phyloP scores from a whole-genome alignment of 2,888 invertebrate species.

The Pantelozetes paolii region DNA sequence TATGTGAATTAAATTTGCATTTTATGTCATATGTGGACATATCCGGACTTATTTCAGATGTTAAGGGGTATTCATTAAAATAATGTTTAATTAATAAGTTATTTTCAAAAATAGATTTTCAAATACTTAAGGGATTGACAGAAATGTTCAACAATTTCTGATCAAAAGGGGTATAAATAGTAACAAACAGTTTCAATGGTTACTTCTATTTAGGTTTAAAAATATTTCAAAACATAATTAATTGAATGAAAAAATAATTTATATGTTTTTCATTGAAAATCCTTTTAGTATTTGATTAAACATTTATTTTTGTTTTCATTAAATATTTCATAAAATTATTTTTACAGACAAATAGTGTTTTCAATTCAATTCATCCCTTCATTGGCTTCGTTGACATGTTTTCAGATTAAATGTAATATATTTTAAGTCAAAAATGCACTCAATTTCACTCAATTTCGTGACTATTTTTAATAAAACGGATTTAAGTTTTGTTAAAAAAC shows the following conservation, averaged over 20 bases:
- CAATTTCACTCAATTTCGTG: slow-evolving; percentile 3
- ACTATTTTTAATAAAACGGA: slow-evolving; percentile 18
- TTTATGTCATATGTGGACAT: not conserved
- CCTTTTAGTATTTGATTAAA: not conserved
- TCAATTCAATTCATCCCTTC: slow-evolving; percentile 9
- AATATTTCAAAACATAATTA: not conserved
- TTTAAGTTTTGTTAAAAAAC: not conserved
- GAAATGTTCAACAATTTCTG: no score
- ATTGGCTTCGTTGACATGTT: slow-evolving; percentile 14
- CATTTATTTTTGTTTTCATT: not conserved
- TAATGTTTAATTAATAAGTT: no score
- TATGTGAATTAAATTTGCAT: not conserved
- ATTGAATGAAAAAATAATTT: not conserved
- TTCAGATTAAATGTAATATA: not conserved
- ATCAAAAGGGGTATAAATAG: no score
- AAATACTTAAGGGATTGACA: no score
- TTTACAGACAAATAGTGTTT: not conserved
- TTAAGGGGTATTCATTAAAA: no score
- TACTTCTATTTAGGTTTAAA: no score
- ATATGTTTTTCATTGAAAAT: not conserved
- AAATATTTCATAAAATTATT: no score
- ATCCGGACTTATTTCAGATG: no score
- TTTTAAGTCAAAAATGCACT: not conserved
- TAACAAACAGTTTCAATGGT: no score
- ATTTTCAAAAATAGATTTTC: no score